A percentile compares a stretch with the other conserved stretches of the same genome.
These are phyloP conservation scores for Phoenoteleia sp. DNA, from an alignment of 2,888 invertebrate genomes.

Conservation along the genomic window DNA sequence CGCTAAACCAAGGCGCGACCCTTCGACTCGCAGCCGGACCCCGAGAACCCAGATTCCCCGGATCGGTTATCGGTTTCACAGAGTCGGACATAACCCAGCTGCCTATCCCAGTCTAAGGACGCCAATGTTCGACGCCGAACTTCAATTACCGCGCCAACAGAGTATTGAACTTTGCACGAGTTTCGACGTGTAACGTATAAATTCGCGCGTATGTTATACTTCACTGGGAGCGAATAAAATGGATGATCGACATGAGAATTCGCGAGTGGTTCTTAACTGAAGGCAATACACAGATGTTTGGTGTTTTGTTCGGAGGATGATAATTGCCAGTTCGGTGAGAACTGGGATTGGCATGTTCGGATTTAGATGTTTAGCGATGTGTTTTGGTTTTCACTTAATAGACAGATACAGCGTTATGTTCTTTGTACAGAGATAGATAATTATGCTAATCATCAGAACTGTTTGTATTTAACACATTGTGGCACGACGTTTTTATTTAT, in stretches of 20 bases:
- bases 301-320: constrained; percentile 21
- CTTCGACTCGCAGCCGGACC: neutral
- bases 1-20: constrained; percentile 62
- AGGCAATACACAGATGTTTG: constrained; percentile 2
- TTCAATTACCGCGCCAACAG: constrained; percentile 21
- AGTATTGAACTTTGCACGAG: constrained; percentile 17
- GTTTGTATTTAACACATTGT: no score
- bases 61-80: constrained; percentile 32
- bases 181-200: constrained; percentile 25
- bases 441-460: no score
- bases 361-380: constrained; percentile 18
- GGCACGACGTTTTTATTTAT: no score
- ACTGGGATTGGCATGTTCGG: neutral
- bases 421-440: no score
- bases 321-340: constrained; percentile 21
- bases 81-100: neutral
- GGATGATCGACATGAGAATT: constrained; percentile 28
- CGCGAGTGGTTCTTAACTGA: neutral
- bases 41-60: constrained; percentile 2
- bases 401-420: neutral
- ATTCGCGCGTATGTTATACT: constrained; percentile 32
- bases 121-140: constrained; percentile 27
- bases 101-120: neutral
- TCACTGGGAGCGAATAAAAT: neutral
- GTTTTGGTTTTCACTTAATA: constrained; percentile 2